Evolutionary conservation across 2,797 vertebrate species (phyloP).

Genomic region (Mergus octosetaceus): DNA sequence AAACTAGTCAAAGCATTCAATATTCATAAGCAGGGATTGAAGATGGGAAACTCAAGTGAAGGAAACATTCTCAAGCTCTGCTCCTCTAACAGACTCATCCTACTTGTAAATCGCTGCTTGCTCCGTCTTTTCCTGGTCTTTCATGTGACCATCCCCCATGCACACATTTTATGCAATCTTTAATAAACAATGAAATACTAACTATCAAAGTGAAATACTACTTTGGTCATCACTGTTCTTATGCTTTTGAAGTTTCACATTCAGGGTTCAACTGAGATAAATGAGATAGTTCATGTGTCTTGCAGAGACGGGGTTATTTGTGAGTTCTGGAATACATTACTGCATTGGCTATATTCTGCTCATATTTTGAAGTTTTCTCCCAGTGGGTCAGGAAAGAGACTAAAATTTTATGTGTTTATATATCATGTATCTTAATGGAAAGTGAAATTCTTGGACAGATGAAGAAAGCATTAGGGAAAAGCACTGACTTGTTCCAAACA

Average conservation of each 20-base stretch:
- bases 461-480: slow-evolving; percentile 27
- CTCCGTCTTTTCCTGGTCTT: not conserved
- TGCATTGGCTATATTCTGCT: not conserved
- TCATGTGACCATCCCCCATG: not conserved
- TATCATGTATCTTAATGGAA: slow-evolving; percentile 20
- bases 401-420: slow-evolving; percentile 14
- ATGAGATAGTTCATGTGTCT: not conserved
- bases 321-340: not conserved
- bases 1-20: slow-evolving; percentile 19
- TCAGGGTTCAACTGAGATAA: not conserved
- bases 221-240: not conserved
- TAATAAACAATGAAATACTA: slow-evolving; percentile 8
- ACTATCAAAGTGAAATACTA: not conserved
- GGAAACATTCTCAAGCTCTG: not conserved
- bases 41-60: not conserved
- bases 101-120: not conserved
- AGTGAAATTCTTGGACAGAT: not conserved
- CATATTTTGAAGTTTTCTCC: not conserved
- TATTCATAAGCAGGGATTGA: slow-evolving; percentile 40
- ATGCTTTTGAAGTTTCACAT: slow-evolving; percentile 22
- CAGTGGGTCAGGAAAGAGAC: not conserved
- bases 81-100: not conserved
- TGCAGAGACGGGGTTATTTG: not conserved
- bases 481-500: slow-evolving; percentile 2
- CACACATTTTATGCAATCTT: not conserved